Evolutionary conservation across 2,113 vertebrate species (phyloP), one percentile per base, ranked within the genome.

Genomic region (Thamnophis sirtalis): DNA sequence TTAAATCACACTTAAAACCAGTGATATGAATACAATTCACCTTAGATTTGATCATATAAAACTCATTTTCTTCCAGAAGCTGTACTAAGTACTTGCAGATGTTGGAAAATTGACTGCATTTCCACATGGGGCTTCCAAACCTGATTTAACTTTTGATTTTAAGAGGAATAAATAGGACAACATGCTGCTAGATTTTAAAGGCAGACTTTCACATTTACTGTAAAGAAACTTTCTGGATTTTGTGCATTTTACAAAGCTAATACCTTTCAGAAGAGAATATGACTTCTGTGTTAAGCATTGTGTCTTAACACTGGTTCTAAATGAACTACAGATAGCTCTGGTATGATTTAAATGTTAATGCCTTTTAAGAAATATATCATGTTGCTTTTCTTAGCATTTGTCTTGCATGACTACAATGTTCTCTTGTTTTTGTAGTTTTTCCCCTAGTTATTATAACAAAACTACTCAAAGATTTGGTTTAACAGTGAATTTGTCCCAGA

Each of bases 31-130:
- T 63, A 38, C 73, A 92, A 53, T 51, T 55, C 88, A 51, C 73
- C 91, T 85, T 86, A 85, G 73, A 63, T 92, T 60, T 86, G 94
- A 95, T 93, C 92, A 94, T 94, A 89, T 93, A 93, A 94, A 95
- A 95, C 94, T 94, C 53, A 93, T 93, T 95, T 91, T 90, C 87
- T 90, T 48, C 89, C 93, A 33, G 91, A 90, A 91, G 90, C 92
- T 90, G 73, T 91, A 86, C 68, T 89, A 91, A 92, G 49, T 55
- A 94, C 22, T 43, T 85, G 84, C 87, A 89, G 80, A 86, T 92
- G 91, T 89, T 86, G 10, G 55, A 24, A 92, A 89, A 89, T 84
- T 84, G 68, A 54, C 68, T 92, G 19, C 48, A 84, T 73, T 60
- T 58, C 87, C 43, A 84, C 73, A 60, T 86, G 73, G 38, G 91